These are phyloP conservation scores for Cryptoleucopteryx plumbea DNA, from an alignment of 2,113 vertebrate genomes.

Conservation along the genomic window DNA sequence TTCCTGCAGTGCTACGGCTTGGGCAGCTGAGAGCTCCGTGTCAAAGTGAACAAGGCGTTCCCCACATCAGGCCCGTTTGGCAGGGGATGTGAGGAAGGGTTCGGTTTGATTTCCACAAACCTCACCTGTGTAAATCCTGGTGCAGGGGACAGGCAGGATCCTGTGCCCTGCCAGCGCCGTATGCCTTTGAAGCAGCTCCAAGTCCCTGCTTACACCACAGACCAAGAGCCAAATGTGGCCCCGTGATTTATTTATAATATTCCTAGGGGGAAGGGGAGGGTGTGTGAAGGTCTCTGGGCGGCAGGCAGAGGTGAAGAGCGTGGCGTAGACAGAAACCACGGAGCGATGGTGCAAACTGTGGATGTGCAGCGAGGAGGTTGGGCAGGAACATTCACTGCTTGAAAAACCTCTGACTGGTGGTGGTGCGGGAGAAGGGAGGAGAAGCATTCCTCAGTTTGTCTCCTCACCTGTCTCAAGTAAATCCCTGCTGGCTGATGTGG, in stretches of 20 bases:
- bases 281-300: neutral
- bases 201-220: neutral
- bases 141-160: neutral
- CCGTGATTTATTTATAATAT: neutral
- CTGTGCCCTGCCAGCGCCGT: fast-evolving
- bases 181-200: neutral
- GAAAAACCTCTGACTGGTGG: neutral
- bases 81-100: neutral
- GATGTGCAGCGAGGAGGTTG: fast-evolving
- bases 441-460: neutral
- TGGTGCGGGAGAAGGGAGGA: neutral
- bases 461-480: neutral
- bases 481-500: neutral
- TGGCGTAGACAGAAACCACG: fast-evolving
- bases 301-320: neutral
- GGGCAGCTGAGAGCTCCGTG: neutral
- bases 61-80: fast-evolving
- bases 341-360: neutral
- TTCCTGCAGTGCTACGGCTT: neutral
- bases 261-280: neutral
- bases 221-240: neutral
- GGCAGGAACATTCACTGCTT: fast-evolving
- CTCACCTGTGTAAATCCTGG: neutral
- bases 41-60: neutral
- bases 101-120: neutral